These are phyloP conservation scores for Neoitamus cyanurus DNA, from an alignment of 2,888 invertebrate species.

Conservation along the genomic window DNA sequence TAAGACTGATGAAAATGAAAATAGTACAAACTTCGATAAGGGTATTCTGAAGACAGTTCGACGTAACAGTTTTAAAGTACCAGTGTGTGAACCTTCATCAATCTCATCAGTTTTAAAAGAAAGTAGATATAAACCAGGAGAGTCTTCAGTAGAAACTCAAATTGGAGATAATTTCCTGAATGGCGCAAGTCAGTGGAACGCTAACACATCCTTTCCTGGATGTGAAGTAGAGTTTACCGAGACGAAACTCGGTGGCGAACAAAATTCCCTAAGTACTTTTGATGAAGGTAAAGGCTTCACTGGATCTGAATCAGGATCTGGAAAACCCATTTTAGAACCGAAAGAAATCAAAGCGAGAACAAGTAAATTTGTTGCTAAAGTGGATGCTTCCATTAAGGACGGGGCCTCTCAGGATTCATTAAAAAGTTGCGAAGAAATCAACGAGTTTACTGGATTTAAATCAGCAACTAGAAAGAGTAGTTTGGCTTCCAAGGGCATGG, in stretches of 20 bases:
- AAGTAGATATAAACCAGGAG: neutral
- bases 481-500: neutral
- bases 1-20: neutral
- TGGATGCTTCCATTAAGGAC: neutral
- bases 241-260: too few species aligned
- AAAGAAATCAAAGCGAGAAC: neutral
- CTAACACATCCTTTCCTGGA: neutral
- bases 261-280: neutral
- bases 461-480: conserved; percentile 55
- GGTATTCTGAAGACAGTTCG: neutral
- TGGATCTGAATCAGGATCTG: neutral
- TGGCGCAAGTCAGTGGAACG: neutral
- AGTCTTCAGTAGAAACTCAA: neutral
- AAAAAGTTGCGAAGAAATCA: conserved; percentile 60
- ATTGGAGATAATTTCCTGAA: neutral
- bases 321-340: neutral
- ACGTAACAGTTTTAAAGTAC: neutral
- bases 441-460: conserved; percentile 57
- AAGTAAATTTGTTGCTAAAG: neutral
- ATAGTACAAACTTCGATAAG: neutral
- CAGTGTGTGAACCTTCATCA: neutral
- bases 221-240: neutral
- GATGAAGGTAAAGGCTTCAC: neutral
- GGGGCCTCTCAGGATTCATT: conserved; percentile 57
- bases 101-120: neutral